Percentiles rank a stretch among this genome's conserved stretches.
Conservation (phyloP, 2,797 vertebrate species). For the Rhabdophis nuchalis region DNA sequence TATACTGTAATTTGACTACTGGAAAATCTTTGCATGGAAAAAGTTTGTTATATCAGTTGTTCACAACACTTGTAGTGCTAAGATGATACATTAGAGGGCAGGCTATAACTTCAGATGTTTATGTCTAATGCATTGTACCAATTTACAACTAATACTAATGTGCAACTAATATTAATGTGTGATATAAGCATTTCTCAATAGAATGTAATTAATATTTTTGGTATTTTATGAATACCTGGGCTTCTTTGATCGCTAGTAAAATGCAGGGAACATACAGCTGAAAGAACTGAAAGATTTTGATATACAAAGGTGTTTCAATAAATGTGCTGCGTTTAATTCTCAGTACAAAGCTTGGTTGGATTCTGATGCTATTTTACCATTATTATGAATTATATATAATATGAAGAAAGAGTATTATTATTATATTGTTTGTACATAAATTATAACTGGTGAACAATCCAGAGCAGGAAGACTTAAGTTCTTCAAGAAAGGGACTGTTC, state of each 20-base stretch:
- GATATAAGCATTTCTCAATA: neutral
- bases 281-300: neutral
- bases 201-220: neutral
- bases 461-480: neutral
- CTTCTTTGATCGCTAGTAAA: neutral
- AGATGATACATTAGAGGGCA: constrained; percentile 58
- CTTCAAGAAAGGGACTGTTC: neutral
- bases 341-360: neutral
- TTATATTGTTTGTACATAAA: neutral
- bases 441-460: neutral
- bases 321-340: neutral
- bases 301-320: neutral
- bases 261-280: neutral
- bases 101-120: constrained; percentile 33
- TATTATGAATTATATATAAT: neutral
- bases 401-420: neutral
- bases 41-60: neutral
- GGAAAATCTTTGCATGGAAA: neutral
- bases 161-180: neutral
- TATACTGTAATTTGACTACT: neutral
- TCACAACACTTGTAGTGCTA: neutral
- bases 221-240: neutral
- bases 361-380: neutral
- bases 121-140: rapidly evolving
- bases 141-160: neutral